Conservation (phyloP, 2,113 vertebrate species). For the Panthera uncia region DNA sequence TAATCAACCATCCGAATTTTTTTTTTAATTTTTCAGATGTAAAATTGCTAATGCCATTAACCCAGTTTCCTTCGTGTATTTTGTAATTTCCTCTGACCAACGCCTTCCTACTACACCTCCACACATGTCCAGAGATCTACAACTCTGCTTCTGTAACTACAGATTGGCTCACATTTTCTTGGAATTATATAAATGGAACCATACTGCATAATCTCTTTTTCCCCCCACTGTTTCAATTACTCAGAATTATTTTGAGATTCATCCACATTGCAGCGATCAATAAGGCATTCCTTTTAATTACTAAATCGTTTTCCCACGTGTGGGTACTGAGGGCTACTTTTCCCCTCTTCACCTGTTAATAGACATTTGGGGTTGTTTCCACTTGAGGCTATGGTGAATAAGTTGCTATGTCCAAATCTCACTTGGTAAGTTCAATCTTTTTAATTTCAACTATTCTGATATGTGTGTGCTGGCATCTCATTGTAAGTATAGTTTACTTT, state of each 20-base stretch:
- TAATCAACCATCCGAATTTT: not conserved
- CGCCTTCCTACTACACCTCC: accelerated
- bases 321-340: not conserved
- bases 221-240: not conserved
- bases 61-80: not conserved
- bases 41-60: not conserved
- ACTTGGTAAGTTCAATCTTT: not conserved
- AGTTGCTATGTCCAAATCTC: not conserved
- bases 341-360: not conserved
- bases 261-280: not conserved
- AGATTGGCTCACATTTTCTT: not conserved
- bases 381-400: not conserved
- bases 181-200: not conserved
- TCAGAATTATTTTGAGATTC: not conserved
- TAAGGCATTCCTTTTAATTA: not conserved
- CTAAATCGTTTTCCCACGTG: not conserved
- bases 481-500: not conserved
- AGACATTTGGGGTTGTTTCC: not conserved
- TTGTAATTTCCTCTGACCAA: not conserved
- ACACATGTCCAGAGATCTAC: accelerated
- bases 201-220: not conserved
- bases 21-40: not conserved
- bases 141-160: not conserved
- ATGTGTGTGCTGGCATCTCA: not conserved
- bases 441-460: not conserved